Percentiles rank a stretch among this genome's conserved stretches.
phyloP scores from a whole-genome alignment of 2,888 invertebrate species.

The Bibio marci region DNA sequence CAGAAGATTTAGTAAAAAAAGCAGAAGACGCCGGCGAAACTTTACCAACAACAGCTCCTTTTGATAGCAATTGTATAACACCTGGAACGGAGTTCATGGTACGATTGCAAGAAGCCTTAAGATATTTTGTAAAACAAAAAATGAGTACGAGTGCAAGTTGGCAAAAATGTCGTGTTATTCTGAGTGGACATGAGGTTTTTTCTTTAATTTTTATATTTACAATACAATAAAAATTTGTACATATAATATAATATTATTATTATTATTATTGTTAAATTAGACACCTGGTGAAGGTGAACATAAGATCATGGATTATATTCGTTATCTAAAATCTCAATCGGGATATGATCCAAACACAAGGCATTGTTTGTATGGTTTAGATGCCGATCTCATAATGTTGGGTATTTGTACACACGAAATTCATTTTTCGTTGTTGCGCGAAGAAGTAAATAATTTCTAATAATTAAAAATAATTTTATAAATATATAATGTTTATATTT shows the following conservation, averaged over 20 bases:
- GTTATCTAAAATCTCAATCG: constrained; percentile 66
- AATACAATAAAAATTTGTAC: constrained; percentile 3
- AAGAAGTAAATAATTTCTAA: constrained; percentile 48
- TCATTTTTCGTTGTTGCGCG: constrained; percentile 83
- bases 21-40: constrained; percentile 62
- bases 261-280: constrained; percentile 26
- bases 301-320: constrained; percentile 97
- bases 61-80: constrained; percentile 97
- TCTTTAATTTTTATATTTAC: constrained; percentile 1
- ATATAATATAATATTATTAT: background rate
- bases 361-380: constrained; percentile 92
- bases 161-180: constrained; percentile 68
- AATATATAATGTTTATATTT: constrained; percentile 3
- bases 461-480: background rate
- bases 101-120: constrained; percentile 66
- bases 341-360: constrained; percentile 80
- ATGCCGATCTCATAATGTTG: constrained; percentile 95
- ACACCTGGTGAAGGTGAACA: constrained; percentile 96
- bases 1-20: constrained; percentile 54
- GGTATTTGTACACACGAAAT: constrained; percentile 92
- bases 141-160: constrained; percentile 71
- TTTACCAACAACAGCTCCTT: constrained; percentile 62
- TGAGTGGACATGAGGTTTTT: constrained; percentile 82
- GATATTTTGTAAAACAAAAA: constrained; percentile 73
- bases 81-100: constrained; percentile 94